Base-by-base conservation (phyloP, 1,140 invertebrate species). In the Lepeophtheirus salmonis region DNA sequence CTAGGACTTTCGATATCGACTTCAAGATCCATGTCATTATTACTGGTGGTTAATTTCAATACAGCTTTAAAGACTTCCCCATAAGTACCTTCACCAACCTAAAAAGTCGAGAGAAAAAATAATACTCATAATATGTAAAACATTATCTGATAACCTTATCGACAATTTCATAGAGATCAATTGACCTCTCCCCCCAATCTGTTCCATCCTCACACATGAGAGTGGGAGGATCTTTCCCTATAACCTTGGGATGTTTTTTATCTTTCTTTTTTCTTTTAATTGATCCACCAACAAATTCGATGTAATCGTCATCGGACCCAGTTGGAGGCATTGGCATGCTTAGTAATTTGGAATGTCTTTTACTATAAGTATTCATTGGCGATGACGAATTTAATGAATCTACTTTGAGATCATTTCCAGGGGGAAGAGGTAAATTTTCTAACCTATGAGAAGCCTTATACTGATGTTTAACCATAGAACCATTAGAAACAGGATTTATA, bases 41-140 rank as follows among this genome's bases (percentile, higher is more conserved):
- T 61, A 50, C 62, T 57, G n/a, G n/a, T n/a, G n/a, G n/a, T n/a
- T n/a, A n/a, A n/a, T n/a, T 66, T 64, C 23, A 63, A 48, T 64
- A 81, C 79, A 0, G 95, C 95, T 75, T 99, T 99, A 70, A 97
- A 99, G 16, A 99, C 95, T 75, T 97, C 86, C 0, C 92, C 92
- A 70, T 96, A 97, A 22, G 89, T 91, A 65, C 95, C 96, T 75
- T 99, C 95, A 17, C 96, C 96, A 66, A 99, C n/a, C n/a, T n/a
- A n/a, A n/a, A n/a, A n/a, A n/a, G n/a, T n/a, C n/a, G n/a, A n/a
- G n/a, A n/a, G n/a, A n/a, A n/a, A n/a, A n/a, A n/a, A n/a, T n/a
- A n/a, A n/a, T n/a, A n/a, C n/a, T n/a, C n/a, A n/a, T n/a, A n/a
- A n/a, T n/a, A n/a, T n/a, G n/a, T n/a, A n/a, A n/a, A n/a, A n/a